Evolutionary conservation across 1,140 invertebrate species (phyloP).

Genomic region (Glossosoma conforme): DNA sequence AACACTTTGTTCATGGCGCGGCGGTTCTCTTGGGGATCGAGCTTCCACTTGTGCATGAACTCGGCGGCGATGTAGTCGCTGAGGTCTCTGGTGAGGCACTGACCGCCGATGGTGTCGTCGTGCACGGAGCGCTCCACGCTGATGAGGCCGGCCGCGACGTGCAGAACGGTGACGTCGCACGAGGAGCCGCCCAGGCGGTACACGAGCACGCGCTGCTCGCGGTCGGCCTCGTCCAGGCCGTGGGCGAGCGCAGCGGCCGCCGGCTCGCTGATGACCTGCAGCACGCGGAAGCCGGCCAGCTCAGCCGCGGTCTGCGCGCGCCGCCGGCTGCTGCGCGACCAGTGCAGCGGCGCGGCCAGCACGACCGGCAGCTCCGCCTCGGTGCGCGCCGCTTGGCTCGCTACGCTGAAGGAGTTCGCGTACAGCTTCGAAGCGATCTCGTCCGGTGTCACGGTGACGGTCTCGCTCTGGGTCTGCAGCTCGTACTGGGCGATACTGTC

Average conservation of each 20-base stretch:
- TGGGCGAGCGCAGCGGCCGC: constrained; percentile 62
- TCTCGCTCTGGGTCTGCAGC: constrained; percentile 56
- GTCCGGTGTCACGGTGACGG: constrained; percentile 52
- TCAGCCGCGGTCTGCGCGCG: constrained; percentile 58
- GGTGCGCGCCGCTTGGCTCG: constrained; percentile 60
- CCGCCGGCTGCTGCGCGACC: constrained; percentile 53
- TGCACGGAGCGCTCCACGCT: constrained; percentile 55
- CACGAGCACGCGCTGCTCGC: constrained; percentile 56
- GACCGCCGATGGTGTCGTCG: constrained; percentile 59
- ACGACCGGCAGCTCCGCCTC: constrained; percentile 62
- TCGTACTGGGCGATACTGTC: constrained; percentile 49
- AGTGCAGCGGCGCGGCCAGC: constrained; percentile 64
- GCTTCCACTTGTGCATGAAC: constrained; percentile 64
- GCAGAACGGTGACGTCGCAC: constrained; percentile 60
- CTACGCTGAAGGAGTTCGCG: constrained; percentile 61
- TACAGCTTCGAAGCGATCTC: constrained; percentile 60
- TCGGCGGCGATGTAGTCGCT: constrained; percentile 63
- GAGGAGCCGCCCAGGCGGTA: constrained; percentile 66
- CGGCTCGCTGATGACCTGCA: constrained; percentile 64
- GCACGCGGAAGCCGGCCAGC: constrained; percentile 64
- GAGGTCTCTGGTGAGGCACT: constrained; percentile 60
- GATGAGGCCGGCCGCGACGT: constrained; percentile 59
- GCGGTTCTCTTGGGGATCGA: constrained; percentile 62
- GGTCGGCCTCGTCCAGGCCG: constrained; percentile 52
- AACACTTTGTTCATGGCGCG: constrained; percentile 61